These are phyloP conservation scores for Stegodyphus dumicola DNA, from an alignment of 1,140 invertebrate genomes.

Conservation along the genomic window DNA sequence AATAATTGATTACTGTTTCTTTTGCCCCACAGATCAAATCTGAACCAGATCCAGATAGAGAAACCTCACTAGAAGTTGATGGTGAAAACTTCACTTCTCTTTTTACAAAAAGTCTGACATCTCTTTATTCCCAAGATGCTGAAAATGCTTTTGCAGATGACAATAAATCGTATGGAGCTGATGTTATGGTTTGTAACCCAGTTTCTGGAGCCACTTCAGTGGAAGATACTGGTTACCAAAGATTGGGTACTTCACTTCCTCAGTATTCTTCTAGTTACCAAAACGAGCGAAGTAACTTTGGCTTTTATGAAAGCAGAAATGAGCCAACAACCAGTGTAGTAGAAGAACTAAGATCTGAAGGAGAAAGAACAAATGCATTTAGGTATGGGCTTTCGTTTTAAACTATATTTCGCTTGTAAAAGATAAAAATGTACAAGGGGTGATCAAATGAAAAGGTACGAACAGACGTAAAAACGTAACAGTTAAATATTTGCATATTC, in stretches of 20 bases:
- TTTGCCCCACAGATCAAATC: conserved; percentile 7
- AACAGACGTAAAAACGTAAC: too few relatives aligned
- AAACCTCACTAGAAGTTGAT: conserved; percentile 14
- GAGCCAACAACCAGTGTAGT: conserved; percentile 3
- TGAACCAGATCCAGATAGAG: conserved; percentile 6
- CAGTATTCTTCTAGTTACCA: not conserved
- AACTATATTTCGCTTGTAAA: too few relatives aligned
- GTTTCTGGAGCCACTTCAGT: not conserved
- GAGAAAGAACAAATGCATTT: conserved; percentile 6
- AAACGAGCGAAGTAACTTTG: not conserved
- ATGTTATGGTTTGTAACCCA: conserved; percentile 3
- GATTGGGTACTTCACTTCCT: not conserved
- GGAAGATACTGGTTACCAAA: conserved; percentile 10
- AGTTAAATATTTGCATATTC: too few relatives aligned
- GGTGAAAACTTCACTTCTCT: conserved; percentile 43
- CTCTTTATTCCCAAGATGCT: conserved; percentile 43
- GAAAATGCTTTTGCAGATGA: conserved; percentile 29
- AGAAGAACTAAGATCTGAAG: conserved; percentile 6
- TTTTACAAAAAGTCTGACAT: conserved; percentile 48
- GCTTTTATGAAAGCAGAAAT: conserved; percentile 27
- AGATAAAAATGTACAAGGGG: too few relatives aligned
- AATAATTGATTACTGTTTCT: too few relatives aligned
- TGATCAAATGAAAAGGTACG: too few relatives aligned
- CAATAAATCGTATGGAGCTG: conserved; percentile 10
- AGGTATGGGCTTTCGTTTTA: not conserved